Evolutionary conservation across 2,888 invertebrate genomes (phyloP), one percentile per base, ranked within the genome.

Genomic region (Gastracanthus pulcherrimus): DNA sequence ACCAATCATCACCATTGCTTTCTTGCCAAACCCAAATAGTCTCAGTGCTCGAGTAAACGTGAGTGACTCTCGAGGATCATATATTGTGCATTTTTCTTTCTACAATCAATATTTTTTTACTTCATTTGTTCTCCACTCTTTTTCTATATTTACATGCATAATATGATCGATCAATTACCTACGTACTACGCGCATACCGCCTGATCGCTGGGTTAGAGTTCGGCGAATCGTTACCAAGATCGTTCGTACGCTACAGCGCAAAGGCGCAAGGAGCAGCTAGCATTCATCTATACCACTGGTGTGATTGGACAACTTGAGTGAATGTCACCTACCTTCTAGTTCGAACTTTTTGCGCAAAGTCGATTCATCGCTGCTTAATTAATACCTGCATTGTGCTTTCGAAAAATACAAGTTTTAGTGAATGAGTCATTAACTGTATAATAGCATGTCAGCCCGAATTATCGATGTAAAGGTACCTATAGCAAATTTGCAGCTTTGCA

Each of bases 1-100:
- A 88, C 86, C 87, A 86, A 88, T 90, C 89, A 90, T 90, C 88
- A 87, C 86, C 88, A 89, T 89, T 89, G 89, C 89, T 90, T 89
- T 88, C 82, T 88, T 89, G 88, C 86, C 88, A 88, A 88, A 86
- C 85, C 84, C 86, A 87, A 87, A 87, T 88, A 87, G 85, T 87
- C 86, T 86, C 86, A 87, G 87, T 87, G 87, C 88, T 86, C 86
- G 11, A 62, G 86, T 84, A 85, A 89, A 89, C 86, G 87, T 89
- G 88, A 89, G 88, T 89, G 88, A 89, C 85, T 87, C 85, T 86
- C 87, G 88, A 89, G 87, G 87, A 89, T 89, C 89, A 88, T 88
- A 86, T 89, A 86, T 85, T 88, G 86, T 88, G 87, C 87, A 88
- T 82, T 75, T 78, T 72, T 78, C 81, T 80, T 74, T 75, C 72